Percentiles rank a stretch among this genome's conserved stretches.
These are phyloP conservation scores for Tribolium castaneum DNA, from an alignment of 1,140 invertebrate species.

Conservation along the genomic window DNA sequence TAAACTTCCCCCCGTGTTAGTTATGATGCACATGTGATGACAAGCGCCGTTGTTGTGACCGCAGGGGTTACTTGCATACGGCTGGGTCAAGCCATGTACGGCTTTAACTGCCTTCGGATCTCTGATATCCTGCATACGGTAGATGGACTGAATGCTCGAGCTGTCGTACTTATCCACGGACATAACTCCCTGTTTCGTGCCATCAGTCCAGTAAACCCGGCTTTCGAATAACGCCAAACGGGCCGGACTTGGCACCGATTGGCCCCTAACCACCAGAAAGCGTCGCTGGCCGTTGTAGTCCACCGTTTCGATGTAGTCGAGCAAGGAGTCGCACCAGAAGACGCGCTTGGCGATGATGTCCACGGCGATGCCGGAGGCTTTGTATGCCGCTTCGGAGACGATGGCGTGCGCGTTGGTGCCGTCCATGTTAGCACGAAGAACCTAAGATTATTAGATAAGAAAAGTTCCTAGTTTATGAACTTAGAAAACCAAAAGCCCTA, in stretches of 20 bases:
- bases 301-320: slow-evolving; percentile 98
- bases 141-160: slow-evolving; percentile 81
- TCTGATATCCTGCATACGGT: slow-evolving; percentile 80
- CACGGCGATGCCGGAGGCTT: slow-evolving; percentile 86
- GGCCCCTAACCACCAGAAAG: slow-evolving; percentile 82
- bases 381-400: slow-evolving; percentile 91
- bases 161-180: slow-evolving; percentile 90
- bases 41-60: slow-evolving; percentile 91
- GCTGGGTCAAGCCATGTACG: slow-evolving; percentile 83
- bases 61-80: slow-evolving; percentile 86
- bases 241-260: slow-evolving; percentile 88
- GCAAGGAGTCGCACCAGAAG: slow-evolving; percentile 95
- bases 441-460: slow-evolving; percentile 49
- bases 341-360: slow-evolving; percentile 89
- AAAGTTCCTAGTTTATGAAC: too few species aligned
- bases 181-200: slow-evolving; percentile 94
- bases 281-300: slow-evolving; percentile 91
- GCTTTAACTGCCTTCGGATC: slow-evolving; percentile 89
- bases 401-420: slow-evolving; percentile 84
- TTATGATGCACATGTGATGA: slow-evolving; percentile 95
- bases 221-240: slow-evolving; percentile 91
- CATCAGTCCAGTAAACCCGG: slow-evolving; percentile 94
- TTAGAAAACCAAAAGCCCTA: too few species aligned
- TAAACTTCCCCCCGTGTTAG: slow-evolving; percentile 80
- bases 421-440: slow-evolving; percentile 92